phyloP scores from a whole-genome alignment of 2,797 vertebrate species.

The Ptychadena robeensis region DNA sequence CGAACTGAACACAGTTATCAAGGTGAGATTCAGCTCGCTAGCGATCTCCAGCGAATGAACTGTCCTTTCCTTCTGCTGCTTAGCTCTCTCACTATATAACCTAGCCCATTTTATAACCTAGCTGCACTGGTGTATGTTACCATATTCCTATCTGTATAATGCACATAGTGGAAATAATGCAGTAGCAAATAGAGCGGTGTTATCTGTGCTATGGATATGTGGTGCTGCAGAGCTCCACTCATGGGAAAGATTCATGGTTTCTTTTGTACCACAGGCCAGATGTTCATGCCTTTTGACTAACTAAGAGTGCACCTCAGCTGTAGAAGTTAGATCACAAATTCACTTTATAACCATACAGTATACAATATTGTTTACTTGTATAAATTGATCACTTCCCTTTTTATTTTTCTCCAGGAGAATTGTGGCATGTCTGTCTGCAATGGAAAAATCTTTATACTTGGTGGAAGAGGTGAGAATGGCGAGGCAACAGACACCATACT shows the following conservation, averaged over 20 bases:
- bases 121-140: not conserved
- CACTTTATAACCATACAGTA: no score
- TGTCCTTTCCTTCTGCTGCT: not conserved
- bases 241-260: not conserved
- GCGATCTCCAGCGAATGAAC: not conserved
- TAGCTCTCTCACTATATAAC: conserved; percentile 15
- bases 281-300: not conserved
- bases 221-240: not conserved
- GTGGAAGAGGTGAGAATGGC: conserved; percentile 90
- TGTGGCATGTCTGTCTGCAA: conserved; percentile 98
- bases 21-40: conserved; percentile 36
- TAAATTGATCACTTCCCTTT: not conserved
- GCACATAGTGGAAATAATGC: not conserved
- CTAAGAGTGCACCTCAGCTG: not conserved
- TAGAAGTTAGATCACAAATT: not conserved
- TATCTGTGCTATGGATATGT: not conserved
- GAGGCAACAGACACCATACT: conserved; percentile 92
- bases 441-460: conserved; percentile 96
- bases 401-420: conserved; percentile 82
- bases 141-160: not conserved
- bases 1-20: conserved; percentile 41
- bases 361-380: not conserved
- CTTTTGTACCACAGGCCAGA: not conserved
- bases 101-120: not conserved
- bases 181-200: not conserved